These are phyloP conservation scores for Orientallactaga bullata DNA, from an alignment of 2,113 vertebrate genomes.

Conservation along the genomic window DNA sequence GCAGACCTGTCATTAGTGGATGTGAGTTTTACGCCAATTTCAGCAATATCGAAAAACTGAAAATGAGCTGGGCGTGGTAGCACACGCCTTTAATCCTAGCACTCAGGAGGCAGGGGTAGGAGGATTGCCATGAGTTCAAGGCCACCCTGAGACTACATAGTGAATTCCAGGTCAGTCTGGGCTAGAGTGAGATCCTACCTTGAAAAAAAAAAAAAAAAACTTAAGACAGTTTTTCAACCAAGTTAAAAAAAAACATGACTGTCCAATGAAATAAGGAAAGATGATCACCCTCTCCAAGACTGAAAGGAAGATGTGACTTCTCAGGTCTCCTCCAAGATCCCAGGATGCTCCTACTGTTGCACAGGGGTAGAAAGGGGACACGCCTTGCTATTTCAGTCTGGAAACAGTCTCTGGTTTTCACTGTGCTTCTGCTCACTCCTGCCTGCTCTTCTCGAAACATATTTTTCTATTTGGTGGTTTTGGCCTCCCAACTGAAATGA, in stretches of 20 bases:
- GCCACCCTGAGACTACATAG: too few species aligned
- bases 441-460: slow-evolving; percentile 36
- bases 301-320: not conserved
- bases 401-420: not conserved
- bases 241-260: not conserved
- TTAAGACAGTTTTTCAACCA: not conserved
- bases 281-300: not conserved
- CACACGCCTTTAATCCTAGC: too few species aligned
- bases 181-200: too few species aligned
- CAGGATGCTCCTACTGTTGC: not conserved
- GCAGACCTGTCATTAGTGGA: not conserved
- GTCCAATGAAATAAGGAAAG: not conserved
- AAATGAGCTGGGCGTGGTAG: not conserved
- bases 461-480: slow-evolving; percentile 64
- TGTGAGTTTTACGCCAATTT: not conserved
- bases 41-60: not conserved
- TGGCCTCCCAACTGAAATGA: slow-evolving; percentile 33
- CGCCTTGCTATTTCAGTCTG: not conserved
- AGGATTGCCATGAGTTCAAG: too few species aligned
- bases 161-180: too few species aligned
- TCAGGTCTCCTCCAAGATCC: not conserved
- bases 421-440: slow-evolving; percentile 34
- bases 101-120: too few species aligned
- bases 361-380: not conserved
- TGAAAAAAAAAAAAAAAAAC: too few species aligned